A percentile compares a stretch with the other conserved stretches of the same genome.
Conservation (phyloP, 2,113 vertebrate genomes). For the Sisor rabdophorus region DNA sequence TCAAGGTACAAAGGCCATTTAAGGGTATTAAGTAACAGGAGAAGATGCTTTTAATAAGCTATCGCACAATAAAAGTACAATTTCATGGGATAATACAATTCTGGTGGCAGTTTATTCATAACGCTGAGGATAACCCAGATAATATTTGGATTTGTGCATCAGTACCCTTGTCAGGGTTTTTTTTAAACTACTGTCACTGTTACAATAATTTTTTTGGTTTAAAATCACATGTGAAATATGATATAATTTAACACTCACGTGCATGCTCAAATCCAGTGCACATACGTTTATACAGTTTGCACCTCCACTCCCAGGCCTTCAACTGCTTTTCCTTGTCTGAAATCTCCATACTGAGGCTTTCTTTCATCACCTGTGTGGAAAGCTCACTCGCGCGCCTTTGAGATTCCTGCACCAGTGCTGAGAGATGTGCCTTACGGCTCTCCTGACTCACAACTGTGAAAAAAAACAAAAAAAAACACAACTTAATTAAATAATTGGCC, state of each 20-base stretch:
- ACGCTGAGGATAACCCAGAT: background rate
- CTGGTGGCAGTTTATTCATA: conserved; percentile 8
- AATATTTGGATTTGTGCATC: background rate
- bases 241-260: conserved; percentile 71
- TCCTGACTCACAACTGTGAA: conserved; percentile 78
- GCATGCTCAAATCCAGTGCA: conserved; percentile 83
- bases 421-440: conserved; percentile 79
- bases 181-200: background rate
- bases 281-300: conserved; percentile 89
- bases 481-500: background rate
- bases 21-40: conserved; percentile 1
- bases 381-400: conserved; percentile 79
- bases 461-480: conserved; percentile 17
- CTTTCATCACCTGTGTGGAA: conserved; percentile 73
- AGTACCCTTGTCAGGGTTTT: background rate
- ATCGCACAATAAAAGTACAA: background rate
- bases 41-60: conserved; percentile 32
- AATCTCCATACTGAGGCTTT: conserved; percentile 74
- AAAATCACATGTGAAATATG: background rate
- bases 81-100: conserved; percentile 14
- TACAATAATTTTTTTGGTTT: background rate
- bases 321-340: conserved; percentile 85
- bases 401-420: conserved; percentile 79
- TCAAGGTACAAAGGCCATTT: conserved; percentile 24
- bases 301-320: conserved; percentile 89